Percentiles rank a stretch among this genome's conserved stretches.
Conservation (phyloP, 2,797 vertebrate genomes). For the Phalanger gymnotis region DNA sequence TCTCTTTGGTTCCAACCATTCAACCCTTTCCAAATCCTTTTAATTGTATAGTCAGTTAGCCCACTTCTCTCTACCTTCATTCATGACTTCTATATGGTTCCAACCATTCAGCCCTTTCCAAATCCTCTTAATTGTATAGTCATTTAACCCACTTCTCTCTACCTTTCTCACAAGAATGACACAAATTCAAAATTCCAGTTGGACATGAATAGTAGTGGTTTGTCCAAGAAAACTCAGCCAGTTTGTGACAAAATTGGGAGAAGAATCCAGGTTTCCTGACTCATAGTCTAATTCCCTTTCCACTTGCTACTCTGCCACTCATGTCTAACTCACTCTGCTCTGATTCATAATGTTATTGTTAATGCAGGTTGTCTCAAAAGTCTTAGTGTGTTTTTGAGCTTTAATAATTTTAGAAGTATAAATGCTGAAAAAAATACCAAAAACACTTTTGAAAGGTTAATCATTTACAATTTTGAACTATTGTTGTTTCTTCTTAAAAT, state of each 20-base stretch:
- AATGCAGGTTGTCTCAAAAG: not conserved
- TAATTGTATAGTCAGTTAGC: not conserved
- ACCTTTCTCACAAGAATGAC: not conserved
- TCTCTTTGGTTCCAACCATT: not conserved
- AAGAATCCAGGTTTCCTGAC: not conserved
- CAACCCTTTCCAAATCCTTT: not conserved
- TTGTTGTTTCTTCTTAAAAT: not conserved
- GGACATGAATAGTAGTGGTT: not conserved
- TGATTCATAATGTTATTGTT: not conserved
- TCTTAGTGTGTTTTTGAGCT: not conserved
- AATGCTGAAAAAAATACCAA: not conserved
- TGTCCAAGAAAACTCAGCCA: not conserved
- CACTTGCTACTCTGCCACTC: not conserved
- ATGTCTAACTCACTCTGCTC: not conserved
- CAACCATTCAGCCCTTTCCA: not conserved
- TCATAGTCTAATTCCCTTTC: not conserved
- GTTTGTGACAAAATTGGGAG: not conserved
- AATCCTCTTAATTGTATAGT: not conserved
- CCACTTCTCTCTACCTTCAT: not conserved
- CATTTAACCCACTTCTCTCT: not conserved
- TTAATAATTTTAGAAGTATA: not conserved
- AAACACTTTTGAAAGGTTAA: not conserved
- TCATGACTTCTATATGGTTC: not conserved
- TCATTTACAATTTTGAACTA: not conserved
- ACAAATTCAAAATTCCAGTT: not conserved